These are phyloP conservation scores for Drosophila yakuba DNA, from an alignment of 1,140 invertebrate genomes.

Conservation along the genomic window DNA sequence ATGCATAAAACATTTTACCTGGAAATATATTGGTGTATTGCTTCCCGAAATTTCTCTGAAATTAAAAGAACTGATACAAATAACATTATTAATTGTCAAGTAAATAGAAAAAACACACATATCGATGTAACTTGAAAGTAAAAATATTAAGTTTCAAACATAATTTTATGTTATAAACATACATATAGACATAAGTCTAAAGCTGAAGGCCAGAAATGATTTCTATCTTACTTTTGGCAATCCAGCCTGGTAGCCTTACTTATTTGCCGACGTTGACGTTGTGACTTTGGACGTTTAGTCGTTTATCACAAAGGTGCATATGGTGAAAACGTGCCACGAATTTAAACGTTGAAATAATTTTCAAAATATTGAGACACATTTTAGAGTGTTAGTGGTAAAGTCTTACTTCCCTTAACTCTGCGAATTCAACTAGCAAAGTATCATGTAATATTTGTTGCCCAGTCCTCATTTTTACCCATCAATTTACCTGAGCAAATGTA, in stretches of 20 bases:
- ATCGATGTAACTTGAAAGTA: not conserved
- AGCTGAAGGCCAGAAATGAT: not conserved
- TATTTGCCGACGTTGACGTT: constrained; percentile 67
- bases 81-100: not conserved
- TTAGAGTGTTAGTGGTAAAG: not conserved
- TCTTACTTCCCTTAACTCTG: not conserved
- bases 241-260: constrained; percentile 8
- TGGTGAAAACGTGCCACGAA: constrained; percentile 12
- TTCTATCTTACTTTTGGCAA: not conserved
- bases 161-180: not conserved
- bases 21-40: not conserved
- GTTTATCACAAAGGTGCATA: constrained; percentile 10
- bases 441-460: constrained; percentile 65
- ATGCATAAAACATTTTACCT: constrained; percentile 1
- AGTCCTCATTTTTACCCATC: constrained; percentile 12
- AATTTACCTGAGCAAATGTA: constrained; percentile 56
- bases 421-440: constrained; percentile 48
- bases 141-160: not conserved
- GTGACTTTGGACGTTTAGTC: constrained; percentile 5
- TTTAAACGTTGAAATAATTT: not conserved
- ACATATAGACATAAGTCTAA: too few relatives aligned
- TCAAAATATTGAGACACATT: not conserved
- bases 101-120: not conserved
- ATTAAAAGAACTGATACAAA: not conserved
- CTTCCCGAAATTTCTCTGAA: constrained; percentile 16